phyloP scores from a whole-genome alignment of 2,888 invertebrate species.

The Synanthedon myopaeformis region DNA sequence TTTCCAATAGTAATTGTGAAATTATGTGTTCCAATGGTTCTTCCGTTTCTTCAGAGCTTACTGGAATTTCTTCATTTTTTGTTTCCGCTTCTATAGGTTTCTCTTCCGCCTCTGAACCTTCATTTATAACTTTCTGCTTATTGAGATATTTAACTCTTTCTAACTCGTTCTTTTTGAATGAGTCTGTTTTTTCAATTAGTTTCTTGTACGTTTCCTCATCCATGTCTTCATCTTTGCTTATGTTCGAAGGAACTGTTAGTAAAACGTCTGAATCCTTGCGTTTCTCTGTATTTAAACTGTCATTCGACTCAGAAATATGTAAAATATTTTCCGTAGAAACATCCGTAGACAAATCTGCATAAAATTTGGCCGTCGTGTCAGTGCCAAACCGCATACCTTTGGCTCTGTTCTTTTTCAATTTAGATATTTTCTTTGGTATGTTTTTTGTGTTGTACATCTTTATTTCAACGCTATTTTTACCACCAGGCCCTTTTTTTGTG shows the following conservation, averaged over 20 bases:
- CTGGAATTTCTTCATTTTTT: slow-evolving; percentile 23
- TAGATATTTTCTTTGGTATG: slow-evolving; percentile 78
- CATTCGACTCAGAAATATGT: slow-evolving; percentile 75
- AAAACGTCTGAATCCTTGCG: slow-evolving; percentile 23
- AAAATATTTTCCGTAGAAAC: slow-evolving; percentile 72
- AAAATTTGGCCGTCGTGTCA: slow-evolving; percentile 74
- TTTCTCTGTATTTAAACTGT: slow-evolving; percentile 66
- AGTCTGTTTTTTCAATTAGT: slow-evolving; percentile 65
- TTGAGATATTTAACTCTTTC: slow-evolving; percentile 63
- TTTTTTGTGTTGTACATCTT: slow-evolving; percentile 77
- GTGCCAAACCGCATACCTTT: slow-evolving; percentile 58
- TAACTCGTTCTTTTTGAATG: slow-evolving; percentile 64
- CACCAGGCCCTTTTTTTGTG: slow-evolving; percentile 23
- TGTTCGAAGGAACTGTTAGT: slow-evolving; percentile 26
- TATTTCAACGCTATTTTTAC: slow-evolving; percentile 59
- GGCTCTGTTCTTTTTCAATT: slow-evolving; percentile 75
- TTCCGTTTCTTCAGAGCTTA: slow-evolving; percentile 48
- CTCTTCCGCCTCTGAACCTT: slow-evolving; percentile 52
- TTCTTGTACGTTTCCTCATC: slow-evolving; percentile 61
- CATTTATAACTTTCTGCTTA: slow-evolving; percentile 59
- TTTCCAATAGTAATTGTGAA: slow-evolving; percentile 84
- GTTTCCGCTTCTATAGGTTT: slow-evolving; percentile 26
- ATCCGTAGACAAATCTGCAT: slow-evolving; percentile 74
- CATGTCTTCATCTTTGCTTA: slow-evolving; percentile 57
- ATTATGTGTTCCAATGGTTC: slow-evolving; percentile 82